phyloP scores from a whole-genome alignment of 2,113 vertebrate species.

The Myrmecobius fasciatus region DNA sequence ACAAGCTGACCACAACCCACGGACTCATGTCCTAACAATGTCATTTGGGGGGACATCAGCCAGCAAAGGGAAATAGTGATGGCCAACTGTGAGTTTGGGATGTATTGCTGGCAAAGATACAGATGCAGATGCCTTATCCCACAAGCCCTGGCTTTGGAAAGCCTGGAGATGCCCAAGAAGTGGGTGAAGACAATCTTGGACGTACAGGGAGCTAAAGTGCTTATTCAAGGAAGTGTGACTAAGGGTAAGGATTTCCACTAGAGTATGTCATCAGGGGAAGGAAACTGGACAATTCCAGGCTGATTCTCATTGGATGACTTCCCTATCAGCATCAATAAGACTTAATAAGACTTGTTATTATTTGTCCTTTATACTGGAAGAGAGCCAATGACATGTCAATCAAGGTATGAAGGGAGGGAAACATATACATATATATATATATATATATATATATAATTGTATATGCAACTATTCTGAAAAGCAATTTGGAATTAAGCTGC shows the following conservation, averaged over 20 bases:
- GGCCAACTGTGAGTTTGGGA: background rate
- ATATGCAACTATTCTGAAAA: background rate
- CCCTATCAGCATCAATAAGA: background rate
- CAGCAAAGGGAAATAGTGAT: background rate
- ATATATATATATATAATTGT: background rate
- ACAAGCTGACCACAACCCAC: background rate
- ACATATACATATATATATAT: background rate
- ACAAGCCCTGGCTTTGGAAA: background rate
- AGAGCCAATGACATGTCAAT: background rate
- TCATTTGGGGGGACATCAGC: background rate
- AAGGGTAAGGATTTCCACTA: background rate
- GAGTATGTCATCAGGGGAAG: background rate
- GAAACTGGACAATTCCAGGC: background rate
- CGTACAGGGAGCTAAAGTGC: background rate
- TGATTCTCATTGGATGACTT: background rate
- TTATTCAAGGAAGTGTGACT: background rate
- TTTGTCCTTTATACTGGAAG: background rate
- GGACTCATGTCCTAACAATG: background rate
- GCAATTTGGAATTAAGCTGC: background rate
- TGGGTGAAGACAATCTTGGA: background rate
- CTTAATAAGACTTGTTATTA: background rate
- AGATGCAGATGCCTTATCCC: background rate
- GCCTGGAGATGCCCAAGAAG: background rate
- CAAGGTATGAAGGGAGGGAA: background rate
- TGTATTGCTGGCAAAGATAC: background rate